Evolutionary conservation across 2,113 vertebrate genomes (phyloP).

Genomic region (Orcinus orca): DNA sequence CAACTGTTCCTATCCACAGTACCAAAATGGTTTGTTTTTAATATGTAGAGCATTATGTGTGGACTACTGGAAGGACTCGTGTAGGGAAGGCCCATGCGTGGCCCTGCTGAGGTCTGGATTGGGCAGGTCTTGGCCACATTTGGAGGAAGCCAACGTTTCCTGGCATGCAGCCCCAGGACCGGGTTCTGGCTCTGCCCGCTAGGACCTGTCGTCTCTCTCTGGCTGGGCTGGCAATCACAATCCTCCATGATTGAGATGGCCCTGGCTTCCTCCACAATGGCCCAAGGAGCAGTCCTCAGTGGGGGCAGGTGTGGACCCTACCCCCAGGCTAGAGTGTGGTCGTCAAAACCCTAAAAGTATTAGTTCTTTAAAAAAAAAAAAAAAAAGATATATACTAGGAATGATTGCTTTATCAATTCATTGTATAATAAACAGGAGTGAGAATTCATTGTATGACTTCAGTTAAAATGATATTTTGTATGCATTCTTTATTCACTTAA

Average conservation of each 20-base stretch:
- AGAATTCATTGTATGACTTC: slow-evolving; percentile 83
- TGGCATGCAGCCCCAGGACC: slow-evolving; percentile 16
- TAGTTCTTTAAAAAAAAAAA: slow-evolving; percentile 73
- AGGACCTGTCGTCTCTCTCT: slow-evolving; percentile 9
- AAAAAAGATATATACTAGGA: slow-evolving; percentile 80
- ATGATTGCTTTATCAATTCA: slow-evolving; percentile 83
- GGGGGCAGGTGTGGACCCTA: slow-evolving; percentile 64
- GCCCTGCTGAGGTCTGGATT: slow-evolving; percentile 56
- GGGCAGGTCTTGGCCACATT: slow-evolving; percentile 38
- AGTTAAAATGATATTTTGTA: slow-evolving; percentile 80
- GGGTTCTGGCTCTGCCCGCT: slow-evolving; percentile 44
- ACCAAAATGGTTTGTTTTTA: slow-evolving; percentile 78
- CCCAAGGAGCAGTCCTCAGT: slow-evolving; percentile 67
- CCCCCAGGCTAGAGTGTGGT: slow-evolving; percentile 62
- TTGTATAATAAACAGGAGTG: slow-evolving; percentile 84
- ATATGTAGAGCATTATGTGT: slow-evolving; percentile 80
- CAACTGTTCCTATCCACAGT: slow-evolving; percentile 80
- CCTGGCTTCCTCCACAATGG: slow-evolving; percentile 61
- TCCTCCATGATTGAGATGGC: slow-evolving; percentile 42
- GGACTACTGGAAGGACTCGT: slow-evolving; percentile 73
- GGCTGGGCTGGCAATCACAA: not conserved
- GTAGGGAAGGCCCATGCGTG: slow-evolving; percentile 41
- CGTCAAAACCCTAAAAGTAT: slow-evolving; percentile 72
- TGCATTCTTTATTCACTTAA: slow-evolving; percentile 73
- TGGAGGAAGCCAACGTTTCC: slow-evolving; percentile 59